phyloP scores from a whole-genome alignment of 2,113 vertebrate species.

The Ahaetulla prasina region DNA sequence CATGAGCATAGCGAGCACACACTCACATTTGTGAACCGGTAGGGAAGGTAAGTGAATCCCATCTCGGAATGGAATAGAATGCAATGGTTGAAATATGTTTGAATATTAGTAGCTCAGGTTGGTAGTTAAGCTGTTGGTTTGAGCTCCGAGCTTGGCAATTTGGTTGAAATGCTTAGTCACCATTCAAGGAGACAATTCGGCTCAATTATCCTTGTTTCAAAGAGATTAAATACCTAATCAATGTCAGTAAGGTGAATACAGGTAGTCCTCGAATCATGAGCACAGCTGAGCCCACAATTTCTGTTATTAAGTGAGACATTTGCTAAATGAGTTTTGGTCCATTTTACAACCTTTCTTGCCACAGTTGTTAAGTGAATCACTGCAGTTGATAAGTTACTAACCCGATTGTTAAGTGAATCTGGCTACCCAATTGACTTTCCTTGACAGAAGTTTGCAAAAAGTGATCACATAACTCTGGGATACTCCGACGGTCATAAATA shows the following conservation, averaged over 20 bases:
- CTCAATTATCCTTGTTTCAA: background rate
- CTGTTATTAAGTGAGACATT: background rate
- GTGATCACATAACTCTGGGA: background rate
- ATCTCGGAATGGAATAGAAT: no score
- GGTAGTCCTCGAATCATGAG: background rate
- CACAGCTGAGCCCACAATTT: background rate
- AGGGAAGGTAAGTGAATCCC: no score
- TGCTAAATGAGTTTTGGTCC: background rate
- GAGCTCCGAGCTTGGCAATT: no score
- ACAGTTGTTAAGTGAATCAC: background rate
- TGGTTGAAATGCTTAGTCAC: no score
- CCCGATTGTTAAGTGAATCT: background rate
- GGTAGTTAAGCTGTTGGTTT: no score
- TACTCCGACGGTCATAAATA: background rate
- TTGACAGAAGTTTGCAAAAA: background rate
- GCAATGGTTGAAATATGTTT: no score
- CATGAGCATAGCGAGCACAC: no score
- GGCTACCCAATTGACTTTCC: background rate
- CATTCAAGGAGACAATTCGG: background rate
- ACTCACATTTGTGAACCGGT: no score
- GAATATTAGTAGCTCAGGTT: no score
- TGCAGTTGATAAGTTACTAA: background rate
- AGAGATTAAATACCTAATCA: background rate
- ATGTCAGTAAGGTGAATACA: background rate
- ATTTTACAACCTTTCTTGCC: background rate